Evolutionary conservation across 2,888 invertebrate species (phyloP).

Genomic region (Thecocarcelia acutangulata): DNA sequence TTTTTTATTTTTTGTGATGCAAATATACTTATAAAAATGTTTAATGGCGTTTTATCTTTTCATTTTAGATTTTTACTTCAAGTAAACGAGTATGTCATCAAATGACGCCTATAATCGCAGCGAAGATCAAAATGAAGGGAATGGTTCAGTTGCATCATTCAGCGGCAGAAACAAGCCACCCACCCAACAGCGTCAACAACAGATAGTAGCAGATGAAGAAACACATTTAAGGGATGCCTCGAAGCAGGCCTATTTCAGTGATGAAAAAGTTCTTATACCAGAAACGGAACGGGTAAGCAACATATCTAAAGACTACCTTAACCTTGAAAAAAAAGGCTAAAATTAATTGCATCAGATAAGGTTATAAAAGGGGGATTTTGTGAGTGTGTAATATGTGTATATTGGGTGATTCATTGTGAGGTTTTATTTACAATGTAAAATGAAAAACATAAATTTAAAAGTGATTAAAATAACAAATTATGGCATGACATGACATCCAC

Average conservation of each 20-base stretch:
- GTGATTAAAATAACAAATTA: too few relatives aligned
- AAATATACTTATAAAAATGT: conserved; percentile 19
- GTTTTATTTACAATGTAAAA: too few relatives aligned
- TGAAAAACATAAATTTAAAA: too few relatives aligned
- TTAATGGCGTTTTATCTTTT: conserved; percentile 30
- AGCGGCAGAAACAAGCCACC: conserved; percentile 44
- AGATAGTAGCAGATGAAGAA: conserved; percentile 76
- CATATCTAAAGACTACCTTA: too few relatives aligned
- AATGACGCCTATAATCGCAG: conserved; percentile 76
- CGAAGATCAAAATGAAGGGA: conserved; percentile 69
- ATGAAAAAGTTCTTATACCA: conserved; percentile 84
- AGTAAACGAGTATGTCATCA: conserved; percentile 75
- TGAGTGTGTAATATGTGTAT: too few relatives aligned
- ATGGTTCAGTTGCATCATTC: conserved; percentile 50
- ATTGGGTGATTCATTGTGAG: too few relatives aligned
- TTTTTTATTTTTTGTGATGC: conserved; percentile 16
- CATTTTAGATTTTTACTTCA: conserved; percentile 55
- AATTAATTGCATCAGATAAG: too few relatives aligned
- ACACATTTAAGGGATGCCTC: conserved; percentile 76
- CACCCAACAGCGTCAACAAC: conserved; percentile 61
- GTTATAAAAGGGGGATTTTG: too few relatives aligned
- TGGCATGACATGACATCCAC: too few relatives aligned
- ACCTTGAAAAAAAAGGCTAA: too few relatives aligned
- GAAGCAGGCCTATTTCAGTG: conserved; percentile 84
- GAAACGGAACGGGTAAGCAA: conserved; percentile 82